A percentile compares a stretch with the other conserved stretches of the same genome.
These are phyloP conservation scores for Apus apus DNA, from an alignment of 2,113 vertebrate species.

Conservation along the genomic window DNA sequence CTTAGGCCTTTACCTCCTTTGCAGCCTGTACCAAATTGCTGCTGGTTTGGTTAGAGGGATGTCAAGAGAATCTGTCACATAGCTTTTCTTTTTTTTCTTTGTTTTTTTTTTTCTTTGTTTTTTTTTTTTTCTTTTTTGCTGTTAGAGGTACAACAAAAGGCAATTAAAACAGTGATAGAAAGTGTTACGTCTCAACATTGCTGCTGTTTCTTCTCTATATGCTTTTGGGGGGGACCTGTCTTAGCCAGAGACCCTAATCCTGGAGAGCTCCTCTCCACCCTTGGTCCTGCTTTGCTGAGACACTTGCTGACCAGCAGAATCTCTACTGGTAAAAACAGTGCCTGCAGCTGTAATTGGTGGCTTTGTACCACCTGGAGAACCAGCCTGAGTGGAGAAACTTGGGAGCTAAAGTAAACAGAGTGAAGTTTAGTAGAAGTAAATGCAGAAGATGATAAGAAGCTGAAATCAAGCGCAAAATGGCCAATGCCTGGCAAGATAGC, in stretches of 20 bases:
- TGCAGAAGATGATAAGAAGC: neutral
- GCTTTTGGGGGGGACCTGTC: neutral
- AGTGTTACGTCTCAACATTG: neutral
- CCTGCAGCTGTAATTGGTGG: neutral
- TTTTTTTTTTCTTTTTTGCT: neutral
- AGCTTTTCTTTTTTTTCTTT: too few species aligned
- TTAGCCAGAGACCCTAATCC: neutral
- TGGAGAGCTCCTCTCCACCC: neutral
- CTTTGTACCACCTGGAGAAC: neutral
- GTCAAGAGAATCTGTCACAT: too few species aligned
- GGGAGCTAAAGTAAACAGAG: neutral
- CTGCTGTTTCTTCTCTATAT: neutral
- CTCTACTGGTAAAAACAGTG: neutral
- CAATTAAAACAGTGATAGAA: neutral
- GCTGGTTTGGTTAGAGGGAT: too few species aligned
- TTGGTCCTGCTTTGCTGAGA: neutral
- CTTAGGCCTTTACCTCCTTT: too few species aligned
- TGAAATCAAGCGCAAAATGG: neutral
- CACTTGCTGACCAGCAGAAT: neutral
- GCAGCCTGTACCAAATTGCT: too few species aligned
- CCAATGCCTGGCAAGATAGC: neutral
- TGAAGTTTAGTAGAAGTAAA: neutral
- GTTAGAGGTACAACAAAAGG: rapidly evolving
- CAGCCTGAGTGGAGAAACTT: neutral
- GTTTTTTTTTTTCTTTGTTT: neutral